Conservation (phyloP, 2,113 vertebrate species). For the Pogona vitticeps region DNA sequence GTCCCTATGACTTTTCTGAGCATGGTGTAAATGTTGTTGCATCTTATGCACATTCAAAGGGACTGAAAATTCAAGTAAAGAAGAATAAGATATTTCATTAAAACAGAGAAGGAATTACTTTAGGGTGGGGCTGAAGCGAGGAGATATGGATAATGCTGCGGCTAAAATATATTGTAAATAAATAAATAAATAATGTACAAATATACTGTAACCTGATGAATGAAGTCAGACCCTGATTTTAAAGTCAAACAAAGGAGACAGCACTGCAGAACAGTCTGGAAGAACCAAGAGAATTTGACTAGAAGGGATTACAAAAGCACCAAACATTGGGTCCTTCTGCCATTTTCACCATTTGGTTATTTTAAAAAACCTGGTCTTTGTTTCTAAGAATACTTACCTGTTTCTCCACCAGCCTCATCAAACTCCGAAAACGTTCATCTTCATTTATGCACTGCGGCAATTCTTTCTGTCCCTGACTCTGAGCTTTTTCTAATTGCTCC, state of each 20-base stretch:
- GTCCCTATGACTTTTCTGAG: too few relatives aligned
- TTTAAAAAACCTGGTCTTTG: neutral
- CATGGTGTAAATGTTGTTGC: too few relatives aligned
- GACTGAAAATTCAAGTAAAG: too few relatives aligned
- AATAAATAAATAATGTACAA: too few relatives aligned
- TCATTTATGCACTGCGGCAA: constrained; percentile 87
- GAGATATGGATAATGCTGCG: neutral
- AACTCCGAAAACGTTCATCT: constrained; percentile 88
- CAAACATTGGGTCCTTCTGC: neutral
- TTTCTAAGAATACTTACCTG: constrained; percentile 75
- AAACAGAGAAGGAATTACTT: too few relatives aligned
- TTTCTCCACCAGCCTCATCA: constrained; percentile 90
- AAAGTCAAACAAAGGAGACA: neutral
- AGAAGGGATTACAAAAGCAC: neutral
- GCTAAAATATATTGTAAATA: too few relatives aligned
- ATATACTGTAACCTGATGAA: too few relatives aligned
- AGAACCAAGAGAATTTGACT: neutral
- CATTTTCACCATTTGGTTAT: neutral
- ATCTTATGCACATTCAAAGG: too few relatives aligned
- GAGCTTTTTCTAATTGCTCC: constrained; percentile 87
- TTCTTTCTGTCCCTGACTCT: constrained; percentile 85
- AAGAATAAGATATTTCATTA: too few relatives aligned
- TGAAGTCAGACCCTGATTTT: neutral
- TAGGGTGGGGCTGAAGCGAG: neutral
- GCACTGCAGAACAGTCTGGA: neutral